Evolutionary conservation across 2,113 vertebrate species (phyloP).

Genomic region (Garra rufa): DNA sequence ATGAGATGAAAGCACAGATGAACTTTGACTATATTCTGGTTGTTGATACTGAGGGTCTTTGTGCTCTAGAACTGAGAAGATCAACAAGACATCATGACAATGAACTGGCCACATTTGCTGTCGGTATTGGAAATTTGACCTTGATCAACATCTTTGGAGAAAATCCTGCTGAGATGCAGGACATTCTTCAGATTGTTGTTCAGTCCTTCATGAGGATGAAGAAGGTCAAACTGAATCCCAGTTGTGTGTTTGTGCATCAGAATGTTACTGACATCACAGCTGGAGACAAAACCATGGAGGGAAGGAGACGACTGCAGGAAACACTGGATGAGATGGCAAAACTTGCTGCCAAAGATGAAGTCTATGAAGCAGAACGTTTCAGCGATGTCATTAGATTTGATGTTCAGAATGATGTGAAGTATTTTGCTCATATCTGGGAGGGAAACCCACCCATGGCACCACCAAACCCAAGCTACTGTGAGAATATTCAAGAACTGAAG

Average conservation of each 20-base stretch:
- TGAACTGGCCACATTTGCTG: too few relatives aligned
- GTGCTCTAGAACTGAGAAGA: too few relatives aligned
- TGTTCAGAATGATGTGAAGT: slow-evolving; percentile 58
- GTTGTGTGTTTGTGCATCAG: slow-evolving; percentile 73
- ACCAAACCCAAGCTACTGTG: slow-evolving; percentile 57
- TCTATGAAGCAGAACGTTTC: slow-evolving; percentile 60
- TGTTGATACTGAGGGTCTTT: too few relatives aligned
- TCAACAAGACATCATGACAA: too few relatives aligned
- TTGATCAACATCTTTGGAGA: too few relatives aligned
- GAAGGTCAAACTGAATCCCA: too few relatives aligned
- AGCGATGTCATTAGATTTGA: slow-evolving; percentile 63
- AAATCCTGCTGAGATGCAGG: too few relatives aligned
- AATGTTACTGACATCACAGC: slow-evolving; percentile 68
- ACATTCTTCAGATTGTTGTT: not conserved
- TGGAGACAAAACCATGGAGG: slow-evolving; percentile 66
- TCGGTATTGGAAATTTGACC: too few relatives aligned
- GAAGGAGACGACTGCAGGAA: slow-evolving; percentile 51
- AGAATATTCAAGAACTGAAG: slow-evolving; percentile 42
- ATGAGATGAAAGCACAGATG: slow-evolving; percentile 27
- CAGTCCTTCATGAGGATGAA: slow-evolving; percentile 8
- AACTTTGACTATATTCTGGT: not conserved
- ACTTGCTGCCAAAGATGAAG: slow-evolving; percentile 68
- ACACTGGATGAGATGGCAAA: slow-evolving; percentile 62
- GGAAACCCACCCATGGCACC: slow-evolving; percentile 61
- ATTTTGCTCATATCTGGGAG: slow-evolving; percentile 38